phyloP scores from a whole-genome alignment of 2,113 vertebrate species.

The Lophotis ruficrista region DNA sequence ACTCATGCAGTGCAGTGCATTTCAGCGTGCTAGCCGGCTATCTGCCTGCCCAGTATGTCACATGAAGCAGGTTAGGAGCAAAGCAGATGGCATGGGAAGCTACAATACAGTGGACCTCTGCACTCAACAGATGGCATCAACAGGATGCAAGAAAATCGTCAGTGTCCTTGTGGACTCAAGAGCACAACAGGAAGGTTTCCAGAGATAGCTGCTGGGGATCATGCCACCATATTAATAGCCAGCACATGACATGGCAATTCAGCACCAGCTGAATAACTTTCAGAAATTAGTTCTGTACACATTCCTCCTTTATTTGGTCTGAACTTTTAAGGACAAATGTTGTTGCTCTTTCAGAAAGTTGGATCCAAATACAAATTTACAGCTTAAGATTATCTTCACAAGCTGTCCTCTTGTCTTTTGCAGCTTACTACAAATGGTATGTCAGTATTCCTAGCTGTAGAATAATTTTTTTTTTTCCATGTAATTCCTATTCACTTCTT shows the following conservation, averaged over 20 bases:
- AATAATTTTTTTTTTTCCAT: not conserved
- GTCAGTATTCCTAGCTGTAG: not conserved
- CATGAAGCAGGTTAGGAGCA: not conserved
- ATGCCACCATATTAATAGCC: not conserved
- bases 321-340: not conserved
- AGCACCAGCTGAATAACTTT: not conserved
- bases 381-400: not conserved
- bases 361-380: not conserved
- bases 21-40: not conserved
- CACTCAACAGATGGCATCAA: conserved; percentile 46
- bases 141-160: not conserved
- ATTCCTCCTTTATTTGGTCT: not conserved
- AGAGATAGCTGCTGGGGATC: not conserved
- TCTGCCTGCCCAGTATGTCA: not conserved
- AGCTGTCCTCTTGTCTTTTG: not conserved
- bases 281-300: not conserved
- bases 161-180: not conserved
- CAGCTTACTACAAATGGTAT: not conserved
- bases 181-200: not conserved
- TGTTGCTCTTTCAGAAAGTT: not conserved
- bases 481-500: not conserved
- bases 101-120: not conserved
- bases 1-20: not conserved
- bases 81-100: not conserved
- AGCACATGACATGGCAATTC: not conserved